Percentiles rank a stretch among this genome's conserved stretches.
Evolutionary conservation across 2,888 invertebrate species (phyloP).

Genomic region (Laspeyria flexula): DNA sequence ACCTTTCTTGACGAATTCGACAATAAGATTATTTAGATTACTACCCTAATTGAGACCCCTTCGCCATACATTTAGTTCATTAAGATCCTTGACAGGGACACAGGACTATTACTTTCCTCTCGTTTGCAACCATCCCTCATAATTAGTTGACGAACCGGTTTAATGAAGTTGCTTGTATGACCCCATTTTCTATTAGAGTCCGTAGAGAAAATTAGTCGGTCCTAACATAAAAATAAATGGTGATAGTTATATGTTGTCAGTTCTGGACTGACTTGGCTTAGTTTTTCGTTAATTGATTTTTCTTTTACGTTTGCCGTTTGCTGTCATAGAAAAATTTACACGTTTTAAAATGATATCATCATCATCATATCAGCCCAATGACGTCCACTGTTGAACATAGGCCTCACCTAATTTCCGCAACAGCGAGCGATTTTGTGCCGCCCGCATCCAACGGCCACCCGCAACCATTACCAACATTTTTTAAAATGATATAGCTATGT

Average conservation of each 20-base stretch:
- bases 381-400: too few relatives aligned
- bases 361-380: too few relatives aligned
- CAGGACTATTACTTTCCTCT: conserved; percentile 50
- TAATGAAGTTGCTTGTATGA: conserved; percentile 41
- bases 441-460: too few relatives aligned
- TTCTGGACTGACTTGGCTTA: not conserved
- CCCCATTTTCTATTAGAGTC: conserved; percentile 6
- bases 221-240: conserved; percentile 3
- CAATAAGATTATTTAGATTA: conserved; percentile 47
- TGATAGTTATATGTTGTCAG: not conserved
- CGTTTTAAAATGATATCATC: too few relatives aligned
- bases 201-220: conserved; percentile 4
- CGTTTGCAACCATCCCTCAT: conserved; percentile 54
- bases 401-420: too few relatives aligned
- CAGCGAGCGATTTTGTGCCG: too few relatives aligned
- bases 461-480: too few relatives aligned
- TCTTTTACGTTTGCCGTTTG: not conserved
- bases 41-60: conserved; percentile 43
- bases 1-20: conserved; percentile 22
- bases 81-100: conserved; percentile 35
- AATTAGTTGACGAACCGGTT: conserved; percentile 50
- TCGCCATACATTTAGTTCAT: conserved; percentile 47
- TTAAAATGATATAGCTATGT: too few relatives aligned
- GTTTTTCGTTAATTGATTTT: too few relatives aligned
- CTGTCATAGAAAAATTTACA: too few relatives aligned